Base-by-base conservation (phyloP, 2,888 invertebrate genomes). In the Torymus tubicola region DNA sequence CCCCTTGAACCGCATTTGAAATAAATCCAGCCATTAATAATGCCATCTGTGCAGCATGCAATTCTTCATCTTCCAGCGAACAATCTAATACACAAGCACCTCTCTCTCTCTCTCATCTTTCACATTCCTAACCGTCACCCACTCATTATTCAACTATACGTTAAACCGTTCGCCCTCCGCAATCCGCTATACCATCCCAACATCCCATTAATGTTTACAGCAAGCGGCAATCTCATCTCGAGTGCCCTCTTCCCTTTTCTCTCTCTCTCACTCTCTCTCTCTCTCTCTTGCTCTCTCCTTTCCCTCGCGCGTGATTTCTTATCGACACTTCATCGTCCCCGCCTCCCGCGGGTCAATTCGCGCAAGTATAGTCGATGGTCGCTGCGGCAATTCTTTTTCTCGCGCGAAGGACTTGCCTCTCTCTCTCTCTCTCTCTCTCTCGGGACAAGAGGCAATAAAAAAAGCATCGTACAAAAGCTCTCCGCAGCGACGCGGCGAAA, bases 331-430 rank as follows among this genome's bases (percentile, higher is more conserved):
- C 61, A 24, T 13, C 53, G 50, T 57, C 64, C 24, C 50, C 24
- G 52, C 14, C 72, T 21, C 42, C 52, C 50, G 21, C 76, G 52
- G 21, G 31, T 61, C 73, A 78, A 78, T 73, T 50, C 68, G n/a
- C 63, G 24, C 31, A 31, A 42, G 68, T 58, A 31, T 31, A 78
- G 68, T 73, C 69, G 31, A 74, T 74, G 68, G 68, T 16, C 14
- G 31, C 21, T 52, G 57, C 63, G 64, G 72, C 67, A 76, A 80
- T 80, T 71, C 80, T 80, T 80, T 75, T 55, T 75, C 70, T n/a
- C n/a, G 21, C 60, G 31, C 55, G 5, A 24, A 67, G 65, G 5
- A 58, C 65, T 58, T 65, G 14, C 16, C 53, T 71, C 70, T 24
- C 24, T 21, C 31, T 2, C 31, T 31, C 31, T 31, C 2, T 31